Evolutionary conservation across 2,113 vertebrate species (phyloP), one percentile per base, ranked within the genome.

Genomic region (Cochlearius cochlearius): DNA sequence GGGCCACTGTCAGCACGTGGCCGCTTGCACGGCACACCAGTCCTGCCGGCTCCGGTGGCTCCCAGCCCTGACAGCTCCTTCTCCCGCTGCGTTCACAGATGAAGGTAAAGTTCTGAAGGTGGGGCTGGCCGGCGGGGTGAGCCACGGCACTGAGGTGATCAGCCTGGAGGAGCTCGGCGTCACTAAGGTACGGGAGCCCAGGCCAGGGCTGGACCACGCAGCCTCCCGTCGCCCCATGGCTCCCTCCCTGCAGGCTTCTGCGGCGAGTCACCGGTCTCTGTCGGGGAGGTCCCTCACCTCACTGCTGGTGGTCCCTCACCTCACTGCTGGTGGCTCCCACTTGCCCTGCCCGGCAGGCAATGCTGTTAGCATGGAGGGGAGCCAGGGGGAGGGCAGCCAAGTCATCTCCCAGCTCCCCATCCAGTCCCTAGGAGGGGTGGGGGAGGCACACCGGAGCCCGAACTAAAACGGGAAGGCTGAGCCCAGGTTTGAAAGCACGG

Each of bases 81-180:
- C 86, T 56, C 59, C 30, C 6, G 1, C 85, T 64, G 71, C 4
- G 25, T 71, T 73, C 39, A 27, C 95, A 99, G 99, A 99, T 62
- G 98, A 98, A 11, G 98, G 99, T 49, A 98, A 97, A 95, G 94
- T 99, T 59, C 93, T 99, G 94, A 99, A 99, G 91, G 98, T 97
- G 20, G 98, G 98, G 47, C 98, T 98, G 15, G 95, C 98, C 5
- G 25, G 92, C 3, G 98, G 96, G 74, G 80, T 64, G 91, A 97
- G 97, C 95, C 92, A 21, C 25, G 88, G 96, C 68, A 94, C 81
- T 0, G 98, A 99, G 93, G 98, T 98, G 95, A 90, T 99, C 82
- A 88, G 98, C 25, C 96, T 99, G 76, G 99, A 99, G 97, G 98
- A 99, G 94, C 96, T 99, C 74, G 92, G 66, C 0, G 86, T 99